A percentile compares a stretch with the other conserved stretches of the same genome.
Evolutionary conservation across 2,888 invertebrate genomes (phyloP).

Genomic region (Strigamia crassipes): DNA sequence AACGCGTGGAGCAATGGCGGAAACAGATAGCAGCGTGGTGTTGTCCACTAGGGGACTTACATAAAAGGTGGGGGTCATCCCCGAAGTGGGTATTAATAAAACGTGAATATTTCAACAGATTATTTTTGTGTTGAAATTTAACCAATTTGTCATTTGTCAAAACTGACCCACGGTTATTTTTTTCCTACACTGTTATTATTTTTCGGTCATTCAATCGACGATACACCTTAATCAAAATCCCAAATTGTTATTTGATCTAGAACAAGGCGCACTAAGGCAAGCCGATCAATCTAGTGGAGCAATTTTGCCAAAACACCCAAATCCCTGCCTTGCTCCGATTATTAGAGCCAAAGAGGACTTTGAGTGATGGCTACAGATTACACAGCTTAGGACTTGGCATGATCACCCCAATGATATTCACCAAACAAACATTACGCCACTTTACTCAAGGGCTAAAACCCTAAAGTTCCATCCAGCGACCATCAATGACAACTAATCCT

Average conservation of each 20-base stretch:
- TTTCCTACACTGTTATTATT: too few relatives aligned
- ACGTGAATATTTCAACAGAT: too few relatives aligned
- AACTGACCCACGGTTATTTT: too few relatives aligned
- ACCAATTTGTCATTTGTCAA: too few relatives aligned
- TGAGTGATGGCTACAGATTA: constrained; percentile 31
- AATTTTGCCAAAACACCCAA: constrained; percentile 26
- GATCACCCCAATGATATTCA: constrained; percentile 16
- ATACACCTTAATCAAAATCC: background rate
- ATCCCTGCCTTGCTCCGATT: background rate
- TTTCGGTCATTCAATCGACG: background rate
- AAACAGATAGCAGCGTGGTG: too few relatives aligned
- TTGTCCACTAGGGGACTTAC: too few relatives aligned
- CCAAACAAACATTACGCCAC: background rate
- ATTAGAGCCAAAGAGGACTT: constrained; percentile 3
- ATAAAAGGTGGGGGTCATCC: too few relatives aligned
- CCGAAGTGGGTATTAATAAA: too few relatives aligned
- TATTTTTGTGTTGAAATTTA: too few relatives aligned
- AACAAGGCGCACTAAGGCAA: background rate
- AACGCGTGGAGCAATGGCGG: too few relatives aligned
- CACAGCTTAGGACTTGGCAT: background rate
- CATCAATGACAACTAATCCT: background rate
- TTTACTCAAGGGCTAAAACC: background rate
- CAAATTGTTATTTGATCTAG: constrained; percentile 1
- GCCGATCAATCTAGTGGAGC: constrained; percentile 17
- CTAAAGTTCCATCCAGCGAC: background rate